Base-by-base conservation (phyloP, 1,140 invertebrate genomes). In the Bombus terrestris region DNA sequence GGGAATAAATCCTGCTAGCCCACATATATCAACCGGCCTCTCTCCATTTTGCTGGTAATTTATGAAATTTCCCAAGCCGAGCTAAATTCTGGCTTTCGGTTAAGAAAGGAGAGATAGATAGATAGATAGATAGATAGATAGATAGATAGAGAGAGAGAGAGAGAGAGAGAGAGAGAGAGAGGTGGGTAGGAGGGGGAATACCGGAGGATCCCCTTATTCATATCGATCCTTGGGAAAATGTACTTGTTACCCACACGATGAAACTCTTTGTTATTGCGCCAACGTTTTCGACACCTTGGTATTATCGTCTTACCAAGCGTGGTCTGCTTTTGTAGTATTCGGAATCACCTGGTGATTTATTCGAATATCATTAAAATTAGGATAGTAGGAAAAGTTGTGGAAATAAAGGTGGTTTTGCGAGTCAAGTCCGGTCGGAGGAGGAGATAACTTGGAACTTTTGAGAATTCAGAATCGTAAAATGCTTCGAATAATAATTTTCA, bases 41-140 rank as follows among this genome's bases (percentile, higher is more conserved):
- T 76, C 81, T 83, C 81, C 81, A 76, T 76, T 76, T 76, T 43
- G 25, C 43, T 53, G 72, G 59, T 83, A 83, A 83, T 76, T 76
- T 83, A 83, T 76, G 72, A 83, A 76, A 83, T 82, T 82, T 82
- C 81, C 53, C 80, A 39, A 41, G 53, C 47, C 28, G n/a, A 28
- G 22, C 47, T 43, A 72, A 73, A 62, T 41, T 59, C 69, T 32
- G 28, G 37, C 69, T 81, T 41, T 72, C 18, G 25, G n/a, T 15
- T 66, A 76, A 83, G 59, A 53, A 76, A 83, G 6, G 59, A 41
- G 39, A 64, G 71, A 18, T 6, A 22, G 47, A 53, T 53, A 53
- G 47, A 53, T 53, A 53, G 18, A 53, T 53, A 18, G 47, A 53
- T 18, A 53, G 47, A 32, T 32, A 32, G 32, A 32, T 0, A 32